Percentiles rank a stretch among this genome's conserved stretches.
These are phyloP conservation scores for Myrmophylax atrothorax DNA, from an alignment of 2,113 vertebrate species.

Conservation along the genomic window DNA sequence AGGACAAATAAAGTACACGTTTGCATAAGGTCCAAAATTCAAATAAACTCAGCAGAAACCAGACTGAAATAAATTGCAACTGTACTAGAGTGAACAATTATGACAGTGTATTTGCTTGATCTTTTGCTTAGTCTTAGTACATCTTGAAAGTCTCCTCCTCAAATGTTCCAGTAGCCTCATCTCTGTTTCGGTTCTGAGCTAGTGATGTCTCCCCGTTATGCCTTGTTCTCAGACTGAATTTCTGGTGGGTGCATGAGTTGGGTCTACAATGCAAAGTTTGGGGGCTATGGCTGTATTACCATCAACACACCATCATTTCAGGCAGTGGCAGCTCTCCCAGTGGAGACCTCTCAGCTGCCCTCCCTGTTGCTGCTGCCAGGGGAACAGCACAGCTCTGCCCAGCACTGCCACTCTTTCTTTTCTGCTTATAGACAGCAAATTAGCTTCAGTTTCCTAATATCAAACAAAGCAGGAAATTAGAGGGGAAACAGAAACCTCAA, in stretches of 20 bases:
- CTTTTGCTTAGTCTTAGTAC: not conserved
- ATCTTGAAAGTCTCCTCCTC: not conserved
- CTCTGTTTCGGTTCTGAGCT: not conserved
- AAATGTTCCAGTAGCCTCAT: not conserved
- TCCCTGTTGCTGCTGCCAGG: not conserved
- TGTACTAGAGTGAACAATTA: not conserved
- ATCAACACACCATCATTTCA: not conserved
- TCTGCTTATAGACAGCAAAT: not conserved
- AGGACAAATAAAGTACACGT: not conserved
- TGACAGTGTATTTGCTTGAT: not conserved
- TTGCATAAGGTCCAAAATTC: not conserved
- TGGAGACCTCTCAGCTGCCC: not conserved
- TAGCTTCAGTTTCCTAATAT: not conserved
- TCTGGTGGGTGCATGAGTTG: not conserved
- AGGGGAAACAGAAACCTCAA: not conserved
- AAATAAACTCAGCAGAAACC: not conserved
- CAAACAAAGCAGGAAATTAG: not conserved
- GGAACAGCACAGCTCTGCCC: not conserved
- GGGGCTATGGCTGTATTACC: not conserved
- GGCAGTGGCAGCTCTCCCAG: not conserved
- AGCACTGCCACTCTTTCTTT: not conserved
- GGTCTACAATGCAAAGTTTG: not conserved
- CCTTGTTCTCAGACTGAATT: not conserved
- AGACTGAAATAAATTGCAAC: not conserved
- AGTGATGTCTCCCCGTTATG: rapidly evolving